phyloP scores from a whole-genome alignment of 2,797 vertebrate genomes.

The Cyclopterus lumpus region DNA sequence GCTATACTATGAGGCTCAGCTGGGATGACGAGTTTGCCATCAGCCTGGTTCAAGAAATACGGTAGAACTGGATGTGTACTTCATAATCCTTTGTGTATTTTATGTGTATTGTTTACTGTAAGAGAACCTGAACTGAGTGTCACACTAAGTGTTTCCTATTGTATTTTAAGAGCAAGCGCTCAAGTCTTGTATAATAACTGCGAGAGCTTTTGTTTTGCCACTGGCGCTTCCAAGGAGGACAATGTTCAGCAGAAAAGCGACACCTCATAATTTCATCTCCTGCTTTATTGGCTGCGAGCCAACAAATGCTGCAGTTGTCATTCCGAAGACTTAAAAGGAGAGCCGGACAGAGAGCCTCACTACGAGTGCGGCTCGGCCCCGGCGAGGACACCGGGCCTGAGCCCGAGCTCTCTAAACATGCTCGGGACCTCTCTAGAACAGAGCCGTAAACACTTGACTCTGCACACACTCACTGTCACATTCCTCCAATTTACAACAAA shows the following conservation, averaged over 20 bases:
- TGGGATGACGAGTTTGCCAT: background rate
- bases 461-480: constrained; percentile 66
- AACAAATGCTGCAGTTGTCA: constrained; percentile 56
- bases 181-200: constrained; percentile 44
- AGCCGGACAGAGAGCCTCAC: constrained; percentile 30
- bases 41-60: background rate
- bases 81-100: constrained; percentile 12
- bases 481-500: constrained; percentile 38
- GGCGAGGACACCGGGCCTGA: constrained; percentile 18
- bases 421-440: constrained; percentile 22
- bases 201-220: constrained; percentile 35
- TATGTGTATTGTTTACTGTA: constrained; percentile 34
- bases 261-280: constrained; percentile 30
- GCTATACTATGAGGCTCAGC: constrained; percentile 1
- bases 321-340: constrained; percentile 76
- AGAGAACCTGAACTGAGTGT: constrained; percentile 15
- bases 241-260: constrained; percentile 42
- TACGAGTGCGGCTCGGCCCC: constrained; percentile 37
- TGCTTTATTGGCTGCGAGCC: constrained; percentile 68
- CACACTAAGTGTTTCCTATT: constrained; percentile 30
- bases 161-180: constrained; percentile 11
- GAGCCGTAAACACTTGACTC: constrained; percentile 66
- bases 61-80: background rate
- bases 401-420: constrained; percentile 51
- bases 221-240: constrained; percentile 31